Evolutionary conservation across 2,797 vertebrate species (phyloP).

Genomic region (Pristis pectinata): DNA sequence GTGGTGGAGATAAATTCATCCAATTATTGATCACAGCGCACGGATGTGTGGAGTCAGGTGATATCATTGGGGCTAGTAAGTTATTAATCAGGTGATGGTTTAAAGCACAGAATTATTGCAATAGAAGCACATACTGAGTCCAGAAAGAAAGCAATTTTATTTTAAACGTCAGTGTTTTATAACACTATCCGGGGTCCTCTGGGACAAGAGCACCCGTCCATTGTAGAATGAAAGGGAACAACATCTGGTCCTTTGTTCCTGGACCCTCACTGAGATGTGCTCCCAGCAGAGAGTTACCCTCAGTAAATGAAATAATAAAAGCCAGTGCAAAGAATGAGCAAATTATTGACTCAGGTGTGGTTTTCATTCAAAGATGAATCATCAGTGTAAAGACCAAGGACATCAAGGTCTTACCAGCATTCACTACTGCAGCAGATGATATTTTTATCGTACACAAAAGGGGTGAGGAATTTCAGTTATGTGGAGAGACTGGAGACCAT

Average conservation of each 20-base stretch:
- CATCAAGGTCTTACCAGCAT: background rate
- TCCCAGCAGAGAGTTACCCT: background rate
- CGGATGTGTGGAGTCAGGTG: background rate
- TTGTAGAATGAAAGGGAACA: background rate
- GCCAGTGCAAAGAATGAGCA: background rate
- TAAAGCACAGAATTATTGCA: background rate
- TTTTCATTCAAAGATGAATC: background rate
- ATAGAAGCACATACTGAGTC: too few species aligned
- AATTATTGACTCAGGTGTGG: background rate
- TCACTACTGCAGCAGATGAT: background rate
- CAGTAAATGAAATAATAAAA: background rate
- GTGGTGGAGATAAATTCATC: background rate
- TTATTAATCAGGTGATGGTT: background rate
- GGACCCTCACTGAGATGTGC: background rate
- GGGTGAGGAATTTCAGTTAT: background rate
- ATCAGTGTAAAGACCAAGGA: background rate
- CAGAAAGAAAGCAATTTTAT: background rate
- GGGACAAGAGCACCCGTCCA: background rate
- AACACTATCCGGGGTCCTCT: background rate
- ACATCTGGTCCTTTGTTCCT: background rate
- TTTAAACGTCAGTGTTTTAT: background rate
- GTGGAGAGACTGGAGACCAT: background rate
- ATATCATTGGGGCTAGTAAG: background rate
- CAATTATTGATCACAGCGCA: background rate
- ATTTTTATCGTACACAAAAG: background rate